Evolutionary conservation across 2,113 vertebrate genomes (phyloP).

Genomic region (Cephalophus harveyi): DNA sequence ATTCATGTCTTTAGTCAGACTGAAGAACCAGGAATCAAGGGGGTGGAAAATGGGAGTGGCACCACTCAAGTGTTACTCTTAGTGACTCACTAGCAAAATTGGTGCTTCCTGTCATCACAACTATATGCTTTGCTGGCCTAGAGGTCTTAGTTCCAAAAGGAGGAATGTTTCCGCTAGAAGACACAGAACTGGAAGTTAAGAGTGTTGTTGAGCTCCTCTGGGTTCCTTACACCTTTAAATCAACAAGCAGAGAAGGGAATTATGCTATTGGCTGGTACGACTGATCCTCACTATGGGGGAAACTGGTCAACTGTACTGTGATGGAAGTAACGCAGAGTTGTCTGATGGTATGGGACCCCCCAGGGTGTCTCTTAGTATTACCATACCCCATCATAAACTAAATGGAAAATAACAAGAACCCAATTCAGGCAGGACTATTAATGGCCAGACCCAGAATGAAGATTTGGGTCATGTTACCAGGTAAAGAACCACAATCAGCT

Average conservation of each 20-base stretch:
- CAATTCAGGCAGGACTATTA: neutral
- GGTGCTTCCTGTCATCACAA: neutral
- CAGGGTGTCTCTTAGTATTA: neutral
- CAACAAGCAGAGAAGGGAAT: neutral
- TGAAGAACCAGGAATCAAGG: neutral
- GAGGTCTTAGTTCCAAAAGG: neutral
- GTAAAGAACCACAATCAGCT: neutral
- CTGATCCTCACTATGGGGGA: neutral
- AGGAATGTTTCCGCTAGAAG: neutral
- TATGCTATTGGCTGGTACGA: neutral
- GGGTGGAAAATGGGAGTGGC: neutral
- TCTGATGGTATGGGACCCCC: neutral
- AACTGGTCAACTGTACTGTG: neutral
- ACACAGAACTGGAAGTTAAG: neutral
- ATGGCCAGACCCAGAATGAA: neutral
- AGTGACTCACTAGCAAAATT: neutral
- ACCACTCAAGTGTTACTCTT: neutral
- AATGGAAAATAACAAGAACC: neutral
- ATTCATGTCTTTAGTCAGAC: neutral
- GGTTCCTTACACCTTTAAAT: neutral
- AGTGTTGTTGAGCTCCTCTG: neutral
- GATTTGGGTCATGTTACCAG: neutral
- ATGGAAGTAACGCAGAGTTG: neutral
- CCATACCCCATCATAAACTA: neutral
- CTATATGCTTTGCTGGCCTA: neutral